Percentiles rank a stretch among this genome's conserved stretches.
Conservation (phyloP, 2,888 invertebrate species). For the Chaitophorus viminalis region DNA sequence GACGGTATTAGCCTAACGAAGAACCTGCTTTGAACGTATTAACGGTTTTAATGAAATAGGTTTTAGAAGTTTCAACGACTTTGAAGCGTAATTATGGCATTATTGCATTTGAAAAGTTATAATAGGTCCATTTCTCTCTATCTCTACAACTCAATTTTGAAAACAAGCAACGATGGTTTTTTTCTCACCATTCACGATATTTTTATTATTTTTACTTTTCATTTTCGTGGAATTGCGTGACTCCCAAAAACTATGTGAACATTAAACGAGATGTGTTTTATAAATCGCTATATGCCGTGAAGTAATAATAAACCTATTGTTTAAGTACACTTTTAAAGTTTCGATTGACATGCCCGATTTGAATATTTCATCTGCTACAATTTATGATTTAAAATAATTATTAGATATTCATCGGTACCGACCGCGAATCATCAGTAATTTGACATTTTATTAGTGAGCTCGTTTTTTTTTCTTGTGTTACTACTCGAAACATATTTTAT, state of each 20-base stretch:
- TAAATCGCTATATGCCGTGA: background rate
- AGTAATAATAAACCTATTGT: background rate
- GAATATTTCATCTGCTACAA: background rate
- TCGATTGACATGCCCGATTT: background rate
- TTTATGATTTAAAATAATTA: no score
- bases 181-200: background rate
- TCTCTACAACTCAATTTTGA: background rate
- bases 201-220: slow-evolving; percentile 11
- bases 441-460: no score
- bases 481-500: no score
- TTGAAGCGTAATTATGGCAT: slow-evolving; percentile 28
- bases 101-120: slow-evolving; percentile 42
- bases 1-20: slow-evolving; percentile 22
- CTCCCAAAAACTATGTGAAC: background rate
- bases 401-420: no score
- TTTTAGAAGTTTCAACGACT: slow-evolving; percentile 46
- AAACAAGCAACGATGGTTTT: slow-evolving; percentile 6
- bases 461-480: no score
- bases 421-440: no score
- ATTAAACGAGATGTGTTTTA: background rate
- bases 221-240: background rate
- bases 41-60: slow-evolving; percentile 24
- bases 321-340: background rate
- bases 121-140: slow-evolving; percentile 10
- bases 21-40: background rate